Conservation (phyloP, 2,888 invertebrate species). For the Callimorpha dominula region DNA sequence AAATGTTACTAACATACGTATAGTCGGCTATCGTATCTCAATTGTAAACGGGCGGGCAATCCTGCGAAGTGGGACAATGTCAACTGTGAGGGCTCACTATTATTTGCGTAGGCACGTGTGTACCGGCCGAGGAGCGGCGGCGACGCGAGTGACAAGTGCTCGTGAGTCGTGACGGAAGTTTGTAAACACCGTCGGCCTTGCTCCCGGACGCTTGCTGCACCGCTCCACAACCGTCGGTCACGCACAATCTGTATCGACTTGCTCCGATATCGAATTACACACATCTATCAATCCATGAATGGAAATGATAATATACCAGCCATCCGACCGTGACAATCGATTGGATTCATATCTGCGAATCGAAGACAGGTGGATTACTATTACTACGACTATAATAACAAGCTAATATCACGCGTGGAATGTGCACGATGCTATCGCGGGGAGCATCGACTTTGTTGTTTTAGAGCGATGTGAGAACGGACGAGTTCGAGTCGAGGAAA, state of each 20-base stretch:
- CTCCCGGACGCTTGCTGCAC: slow-evolving; percentile 71
- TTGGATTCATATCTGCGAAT: slow-evolving; percentile 63
- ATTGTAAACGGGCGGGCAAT: slow-evolving; percentile 75
- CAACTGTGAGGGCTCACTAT: slow-evolving; percentile 82
- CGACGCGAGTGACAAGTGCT: slow-evolving; percentile 76
- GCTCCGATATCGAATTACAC: slow-evolving; percentile 70
- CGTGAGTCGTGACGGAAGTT: slow-evolving; percentile 81
- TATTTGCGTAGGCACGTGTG: slow-evolving; percentile 85
- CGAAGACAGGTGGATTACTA: slow-evolving; percentile 66
- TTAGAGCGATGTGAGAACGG: slow-evolving; percentile 19
- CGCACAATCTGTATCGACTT: slow-evolving; percentile 70
- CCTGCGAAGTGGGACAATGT: slow-evolving; percentile 79
- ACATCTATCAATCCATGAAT: slow-evolving; percentile 69
- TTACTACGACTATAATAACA: slow-evolving; percentile 56
- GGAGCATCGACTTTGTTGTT: slow-evolving; percentile 24
- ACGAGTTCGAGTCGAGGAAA: slow-evolving; percentile 52
- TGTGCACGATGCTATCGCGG: slow-evolving; percentile 47
- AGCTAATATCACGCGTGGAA: slow-evolving; percentile 59
- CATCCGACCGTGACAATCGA: slow-evolving; percentile 71
- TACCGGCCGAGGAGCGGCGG: slow-evolving; percentile 53
- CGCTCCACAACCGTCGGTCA: slow-evolving; percentile 60
- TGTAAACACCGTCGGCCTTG: slow-evolving; percentile 85
- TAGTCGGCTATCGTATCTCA: slow-evolving; percentile 73
- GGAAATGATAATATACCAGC: slow-evolving; percentile 70
- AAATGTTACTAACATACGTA: slow-evolving; percentile 68